These are phyloP conservation scores for Apostichopus californicus DNA, from an alignment of 35 echinoderm and acorn worm species.

Conservation along the genomic window DNA sequence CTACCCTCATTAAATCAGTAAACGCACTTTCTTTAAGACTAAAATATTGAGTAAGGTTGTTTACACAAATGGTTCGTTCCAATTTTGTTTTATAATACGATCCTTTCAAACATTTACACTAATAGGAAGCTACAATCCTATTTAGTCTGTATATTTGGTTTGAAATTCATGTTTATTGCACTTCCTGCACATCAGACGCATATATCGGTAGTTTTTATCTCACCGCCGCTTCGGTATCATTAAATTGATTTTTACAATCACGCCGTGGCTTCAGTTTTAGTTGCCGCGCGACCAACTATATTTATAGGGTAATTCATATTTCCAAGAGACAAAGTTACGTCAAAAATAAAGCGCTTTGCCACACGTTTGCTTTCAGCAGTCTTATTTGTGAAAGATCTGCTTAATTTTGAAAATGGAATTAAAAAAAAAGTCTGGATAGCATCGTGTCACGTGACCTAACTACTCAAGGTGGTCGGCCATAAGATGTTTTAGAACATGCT, in stretches of 20 bases:
- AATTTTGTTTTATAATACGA: not conserved
- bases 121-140: not conserved
- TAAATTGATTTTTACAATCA: not conserved
- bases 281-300: not conserved
- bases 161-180: not conserved
- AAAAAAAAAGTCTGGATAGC: not conserved
- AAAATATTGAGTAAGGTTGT: not conserved
- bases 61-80: not conserved
- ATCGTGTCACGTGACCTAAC: not conserved
- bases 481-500: no score
- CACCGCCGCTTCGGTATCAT: not conserved
- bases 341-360: not conserved
- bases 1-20: not conserved
- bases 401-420: no score
- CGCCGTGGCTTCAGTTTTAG: not conserved
- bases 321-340: not conserved
- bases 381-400: no score
- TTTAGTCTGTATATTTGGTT: not conserved
- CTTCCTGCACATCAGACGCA: not conserved
- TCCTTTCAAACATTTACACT: not conserved
- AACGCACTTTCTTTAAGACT: not conserved
- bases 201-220: not conserved
- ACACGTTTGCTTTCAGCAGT: not conserved
- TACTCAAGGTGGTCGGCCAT: no score
- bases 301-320: constrained; percentile 1